phyloP scores from a whole-genome alignment of 2,888 invertebrate genomes.

The Saturnia pavonia region DNA sequence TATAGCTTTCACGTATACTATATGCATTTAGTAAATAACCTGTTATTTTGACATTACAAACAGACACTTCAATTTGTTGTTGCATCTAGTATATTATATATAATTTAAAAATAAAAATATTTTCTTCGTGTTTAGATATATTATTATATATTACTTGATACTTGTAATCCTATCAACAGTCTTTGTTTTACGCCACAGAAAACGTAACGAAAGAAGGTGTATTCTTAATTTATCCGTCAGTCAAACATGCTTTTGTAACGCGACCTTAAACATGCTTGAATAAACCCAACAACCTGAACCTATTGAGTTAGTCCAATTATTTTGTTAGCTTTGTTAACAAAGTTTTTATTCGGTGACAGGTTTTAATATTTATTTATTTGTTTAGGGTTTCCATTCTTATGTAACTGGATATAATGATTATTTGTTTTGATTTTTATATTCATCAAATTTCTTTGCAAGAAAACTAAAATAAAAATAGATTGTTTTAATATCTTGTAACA shows the following conservation, averaged over 20 bases:
- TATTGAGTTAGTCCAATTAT: conserved; percentile 22
- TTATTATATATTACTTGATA: background rate
- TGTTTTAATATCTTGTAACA: background rate
- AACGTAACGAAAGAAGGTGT: conserved; percentile 28
- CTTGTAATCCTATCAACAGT: background rate
- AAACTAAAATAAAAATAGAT: background rate
- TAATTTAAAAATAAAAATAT: background rate
- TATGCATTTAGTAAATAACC: no score
- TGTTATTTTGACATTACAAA: no score
- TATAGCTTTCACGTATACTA: no score
- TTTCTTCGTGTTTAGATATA: background rate
- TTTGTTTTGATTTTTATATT: background rate
- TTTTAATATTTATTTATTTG: background rate
- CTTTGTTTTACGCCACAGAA: background rate
- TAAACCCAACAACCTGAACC: conserved; percentile 30
- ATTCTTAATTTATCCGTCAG: conserved; percentile 54
- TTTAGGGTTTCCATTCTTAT: background rate
- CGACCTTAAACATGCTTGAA: conserved; percentile 45
- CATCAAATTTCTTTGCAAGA: background rate
- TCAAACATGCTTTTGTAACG: conserved; percentile 55
- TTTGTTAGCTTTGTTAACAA: conserved; percentile 11
- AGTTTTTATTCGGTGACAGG: conserved; percentile 13
- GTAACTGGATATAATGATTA: background rate
- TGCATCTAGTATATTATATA: background rate
- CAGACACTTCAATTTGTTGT: no score